Base-by-base conservation (phyloP, 2,797 vertebrate species). In the Knipowitschia caucasica region DNA sequence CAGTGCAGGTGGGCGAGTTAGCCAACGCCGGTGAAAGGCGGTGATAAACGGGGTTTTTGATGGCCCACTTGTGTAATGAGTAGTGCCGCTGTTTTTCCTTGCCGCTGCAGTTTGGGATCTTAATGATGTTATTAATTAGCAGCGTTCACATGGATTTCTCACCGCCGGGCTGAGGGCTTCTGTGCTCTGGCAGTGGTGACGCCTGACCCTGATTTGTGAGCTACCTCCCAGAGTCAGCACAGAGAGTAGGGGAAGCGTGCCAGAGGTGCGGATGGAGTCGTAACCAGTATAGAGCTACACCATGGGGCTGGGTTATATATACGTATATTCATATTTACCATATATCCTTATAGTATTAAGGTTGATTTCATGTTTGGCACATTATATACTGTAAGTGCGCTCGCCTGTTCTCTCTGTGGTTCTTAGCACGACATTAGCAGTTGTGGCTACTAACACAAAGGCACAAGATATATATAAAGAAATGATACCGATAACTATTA, bases 61-160 rank as follows among this genome's bases (percentile, higher is more conserved):
- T 67, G 73, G 59, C 67, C 67, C 34, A 59, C 84, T 75, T 75
- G 40, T 43, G 40, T 62, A 72, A 71, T 50, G 57, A 75, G 71
- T 53, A 75, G 76, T 77, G 59, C 64, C n/a, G n/a, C n/a, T n/a
- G 56, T 60, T 65, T 44, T 66, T 64, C 69, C 57, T 62, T 3
- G 54, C 59, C 35, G 64, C 71, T 25, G 50, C 74, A 76, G 83
- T 84, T 81, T 35, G n/a, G 14, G 50, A 84, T 85, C 80, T 87
- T 83, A 83, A 85, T 87, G 80, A 77, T 66, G 70, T 71, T 1
- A 71, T 85, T 86, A 82, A 89, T 89, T 79, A 81, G 77, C 70
- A 55, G 68, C 20, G 77, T 77, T 85, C 71, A 73, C 35, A 12
- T 57, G 76, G 69, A 79, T 61, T 54, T 54, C 49, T 40, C 43